phyloP scores from a whole-genome alignment of 2,113 vertebrate genomes.

The Physeter macrocephalus region DNA sequence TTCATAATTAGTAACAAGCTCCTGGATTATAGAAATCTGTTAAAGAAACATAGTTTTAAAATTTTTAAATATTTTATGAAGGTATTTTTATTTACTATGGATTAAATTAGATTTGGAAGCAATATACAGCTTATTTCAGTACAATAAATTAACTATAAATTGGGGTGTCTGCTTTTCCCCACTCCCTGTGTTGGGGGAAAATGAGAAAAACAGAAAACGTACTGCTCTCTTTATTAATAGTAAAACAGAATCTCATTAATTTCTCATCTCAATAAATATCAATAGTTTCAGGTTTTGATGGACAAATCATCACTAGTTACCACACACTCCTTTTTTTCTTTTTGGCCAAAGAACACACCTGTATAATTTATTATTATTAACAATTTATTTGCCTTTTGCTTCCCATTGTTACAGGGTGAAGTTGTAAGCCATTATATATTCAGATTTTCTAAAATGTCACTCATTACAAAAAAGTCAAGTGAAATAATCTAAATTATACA shows the following conservation, averaged over 20 bases:
- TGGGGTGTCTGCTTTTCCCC: neutral
- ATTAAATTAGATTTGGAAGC: slow-evolving; percentile 29
- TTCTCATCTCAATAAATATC: neutral
- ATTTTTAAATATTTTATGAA: slow-evolving; percentile 7
- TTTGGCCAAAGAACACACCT: neutral
- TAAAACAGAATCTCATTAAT: neutral
- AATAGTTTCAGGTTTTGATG: neutral
- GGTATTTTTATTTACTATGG: neutral
- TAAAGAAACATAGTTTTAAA: slow-evolving; percentile 54
- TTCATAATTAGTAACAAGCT: slow-evolving; percentile 85
- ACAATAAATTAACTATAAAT: neutral
- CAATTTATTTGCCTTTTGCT: neutral
- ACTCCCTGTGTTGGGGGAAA: neutral
- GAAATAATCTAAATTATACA: neutral
- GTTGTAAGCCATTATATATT: neutral
- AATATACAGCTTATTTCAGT: neutral
- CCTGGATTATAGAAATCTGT: slow-evolving; percentile 83
- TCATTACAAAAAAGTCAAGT: neutral
- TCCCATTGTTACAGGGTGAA: neutral
- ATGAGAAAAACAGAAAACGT: neutral
- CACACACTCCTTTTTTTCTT: neutral
- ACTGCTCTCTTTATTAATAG: neutral
- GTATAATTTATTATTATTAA: neutral
- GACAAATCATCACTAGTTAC: neutral
- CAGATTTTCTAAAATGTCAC: slow-evolving; percentile 33